These are phyloP conservation scores for Amblyornis subalaris DNA, from an alignment of 2,113 vertebrate genomes.

Conservation along the genomic window DNA sequence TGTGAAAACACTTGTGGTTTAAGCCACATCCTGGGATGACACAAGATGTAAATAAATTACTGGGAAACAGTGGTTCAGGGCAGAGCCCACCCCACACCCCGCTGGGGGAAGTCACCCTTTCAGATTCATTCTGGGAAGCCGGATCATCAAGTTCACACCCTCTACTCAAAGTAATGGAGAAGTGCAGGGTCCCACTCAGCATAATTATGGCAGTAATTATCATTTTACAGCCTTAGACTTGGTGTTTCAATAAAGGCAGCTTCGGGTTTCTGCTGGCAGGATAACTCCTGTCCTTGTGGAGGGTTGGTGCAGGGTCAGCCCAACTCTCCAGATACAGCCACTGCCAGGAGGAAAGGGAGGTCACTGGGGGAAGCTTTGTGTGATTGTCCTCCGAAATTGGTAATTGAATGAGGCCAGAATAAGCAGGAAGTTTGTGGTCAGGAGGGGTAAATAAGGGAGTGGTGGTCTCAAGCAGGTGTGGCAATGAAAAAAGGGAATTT, in stretches of 20 bases:
- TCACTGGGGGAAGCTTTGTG: background rate
- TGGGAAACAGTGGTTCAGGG: background rate
- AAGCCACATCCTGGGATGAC: background rate
- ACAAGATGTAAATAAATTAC: background rate
- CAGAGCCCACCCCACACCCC: background rate
- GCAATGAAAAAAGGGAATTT: background rate
- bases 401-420: background rate
- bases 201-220: background rate
- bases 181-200: background rate
- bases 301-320: background rate
- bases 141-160: background rate
- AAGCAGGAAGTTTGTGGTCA: background rate
- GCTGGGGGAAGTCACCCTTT: background rate
- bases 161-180: background rate
- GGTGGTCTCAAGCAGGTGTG: fast-evolving
- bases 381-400: background rate
- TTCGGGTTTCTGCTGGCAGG: background rate
- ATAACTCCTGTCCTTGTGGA: background rate
- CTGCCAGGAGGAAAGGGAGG: fast-evolving
- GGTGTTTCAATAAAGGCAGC: background rate
- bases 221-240: background rate
- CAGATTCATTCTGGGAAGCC: background rate
- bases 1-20: background rate
- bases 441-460: background rate
- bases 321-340: background rate